Evolutionary conservation across 2,888 invertebrate species (phyloP).

Genomic region (Homarus gammarus): DNA sequence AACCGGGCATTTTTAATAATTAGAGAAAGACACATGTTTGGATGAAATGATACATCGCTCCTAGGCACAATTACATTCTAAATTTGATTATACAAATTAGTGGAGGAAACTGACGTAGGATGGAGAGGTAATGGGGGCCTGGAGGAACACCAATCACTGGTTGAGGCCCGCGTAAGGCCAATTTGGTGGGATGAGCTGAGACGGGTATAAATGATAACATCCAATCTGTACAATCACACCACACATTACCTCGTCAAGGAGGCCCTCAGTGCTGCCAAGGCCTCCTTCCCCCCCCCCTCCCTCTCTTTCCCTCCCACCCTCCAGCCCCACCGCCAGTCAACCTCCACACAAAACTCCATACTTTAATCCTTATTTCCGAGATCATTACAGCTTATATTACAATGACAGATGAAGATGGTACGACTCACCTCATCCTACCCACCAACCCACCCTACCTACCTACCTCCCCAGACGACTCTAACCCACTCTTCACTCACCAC

Average conservation of each 20-base stretch:
- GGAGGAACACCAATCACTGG: slow-evolving; percentile 19
- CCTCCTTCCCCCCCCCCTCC: neutral
- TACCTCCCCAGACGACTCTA: too few relatives aligned
- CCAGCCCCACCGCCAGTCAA: neutral
- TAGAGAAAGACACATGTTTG: slow-evolving; percentile 35
- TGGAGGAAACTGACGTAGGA: slow-evolving; percentile 13
- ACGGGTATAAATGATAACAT: slow-evolving; percentile 56
- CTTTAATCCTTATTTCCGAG: too few relatives aligned
- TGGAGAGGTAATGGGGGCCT: slow-evolving; percentile 37
- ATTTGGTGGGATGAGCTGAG: slow-evolving; percentile 44
- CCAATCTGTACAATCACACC: slow-evolving; percentile 40
- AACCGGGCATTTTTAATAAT: slow-evolving; percentile 4
- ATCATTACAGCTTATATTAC: neutral
- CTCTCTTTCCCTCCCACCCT: too few relatives aligned
- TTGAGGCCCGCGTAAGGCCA: slow-evolving; percentile 17
- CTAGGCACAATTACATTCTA: slow-evolving; percentile 58
- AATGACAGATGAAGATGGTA: neutral
- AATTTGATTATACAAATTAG: slow-evolving; percentile 60
- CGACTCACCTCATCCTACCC: neutral
- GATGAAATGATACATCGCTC: slow-evolving; percentile 55
- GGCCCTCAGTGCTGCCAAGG: slow-evolving; percentile 5
- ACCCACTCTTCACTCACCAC: too few relatives aligned
- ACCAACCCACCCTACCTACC: too few relatives aligned
- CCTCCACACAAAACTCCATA: too few relatives aligned
- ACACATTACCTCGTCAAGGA: slow-evolving; percentile 39